These are phyloP conservation scores for Pollenia angustigena DNA, from an alignment of 2,888 invertebrate genomes.

Conservation along the genomic window DNA sequence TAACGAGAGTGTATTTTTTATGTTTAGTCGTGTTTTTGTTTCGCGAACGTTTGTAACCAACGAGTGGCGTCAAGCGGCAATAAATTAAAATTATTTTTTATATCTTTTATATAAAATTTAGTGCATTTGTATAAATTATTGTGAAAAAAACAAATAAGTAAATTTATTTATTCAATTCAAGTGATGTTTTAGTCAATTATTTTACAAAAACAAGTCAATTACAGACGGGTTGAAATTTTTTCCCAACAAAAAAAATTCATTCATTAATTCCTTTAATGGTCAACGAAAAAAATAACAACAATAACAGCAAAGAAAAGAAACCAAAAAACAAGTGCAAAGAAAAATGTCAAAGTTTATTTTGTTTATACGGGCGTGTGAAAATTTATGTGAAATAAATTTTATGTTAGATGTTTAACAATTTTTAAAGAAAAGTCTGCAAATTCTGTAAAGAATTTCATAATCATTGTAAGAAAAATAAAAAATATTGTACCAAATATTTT, in stretches of 20 bases:
- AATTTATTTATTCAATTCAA: conserved; percentile 24
- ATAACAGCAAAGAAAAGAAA: not conserved
- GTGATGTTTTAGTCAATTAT: conserved; percentile 63
- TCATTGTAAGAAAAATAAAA: not conserved
- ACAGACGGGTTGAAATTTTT: not conserved
- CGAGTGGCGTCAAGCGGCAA: conserved; percentile 26
- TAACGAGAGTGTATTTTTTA: conserved; percentile 55
- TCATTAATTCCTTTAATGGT: conserved; percentile 30
- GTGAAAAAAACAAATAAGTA: not conserved
- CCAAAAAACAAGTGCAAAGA: conserved; percentile 22
- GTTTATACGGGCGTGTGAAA: conserved; percentile 2
- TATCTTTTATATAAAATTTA: not conserved
- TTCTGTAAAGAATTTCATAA: conserved; percentile 53
- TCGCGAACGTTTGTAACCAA: conserved; percentile 59
- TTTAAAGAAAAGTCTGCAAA: conserved; percentile 1
- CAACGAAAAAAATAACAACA: not conserved
- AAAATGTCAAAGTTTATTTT: conserved; percentile 59
- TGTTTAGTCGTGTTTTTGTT: conserved; percentile 73
- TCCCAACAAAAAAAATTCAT: conserved; percentile 4
- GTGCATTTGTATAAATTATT: conserved; percentile 23
- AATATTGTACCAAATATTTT: conserved; percentile 20
- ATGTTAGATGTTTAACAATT: conserved; percentile 4
- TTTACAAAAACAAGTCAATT: conserved; percentile 56
- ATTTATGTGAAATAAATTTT: conserved; percentile 6
- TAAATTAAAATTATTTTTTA: conserved; percentile 40